A percentile compares a stretch with the other conserved stretches of the same genome.
Conservation (phyloP, 2,113 vertebrate genomes). For the Clarias gariepinus region DNA sequence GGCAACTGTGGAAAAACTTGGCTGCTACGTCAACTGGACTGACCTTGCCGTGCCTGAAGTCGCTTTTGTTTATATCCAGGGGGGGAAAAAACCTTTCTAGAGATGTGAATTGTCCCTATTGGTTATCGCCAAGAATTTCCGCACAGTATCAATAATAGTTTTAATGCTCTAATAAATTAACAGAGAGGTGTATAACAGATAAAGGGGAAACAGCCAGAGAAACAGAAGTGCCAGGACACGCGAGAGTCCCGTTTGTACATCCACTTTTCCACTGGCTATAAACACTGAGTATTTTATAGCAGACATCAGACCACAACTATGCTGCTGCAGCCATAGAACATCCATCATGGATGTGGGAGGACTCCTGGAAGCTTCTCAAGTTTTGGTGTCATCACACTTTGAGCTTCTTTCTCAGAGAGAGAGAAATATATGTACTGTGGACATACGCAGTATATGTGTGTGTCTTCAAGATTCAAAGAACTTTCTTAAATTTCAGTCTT, state of each 20-base stretch:
- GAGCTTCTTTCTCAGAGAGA: too few relatives aligned
- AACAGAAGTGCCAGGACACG: not conserved
- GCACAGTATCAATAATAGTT: not conserved
- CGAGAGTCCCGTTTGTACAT: constrained; percentile 6
- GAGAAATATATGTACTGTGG: too few relatives aligned
- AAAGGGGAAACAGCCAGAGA: not conserved
- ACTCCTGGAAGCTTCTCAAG: not conserved
- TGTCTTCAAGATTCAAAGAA: too few relatives aligned
- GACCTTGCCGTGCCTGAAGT: constrained; percentile 6
- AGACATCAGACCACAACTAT: not conserved
- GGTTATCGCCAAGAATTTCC: not conserved
- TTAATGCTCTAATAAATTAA: not conserved
- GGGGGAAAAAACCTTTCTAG: not conserved
- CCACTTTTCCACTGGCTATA: constrained; percentile 17
- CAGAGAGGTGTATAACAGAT: not conserved
- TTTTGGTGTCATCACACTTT: not conserved
- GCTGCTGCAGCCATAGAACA: constrained; percentile 7
- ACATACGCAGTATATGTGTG: not conserved
- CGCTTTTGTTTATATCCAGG: constrained; percentile 17
- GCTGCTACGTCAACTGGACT: not conserved
- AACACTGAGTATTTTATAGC: constrained; percentile 10
- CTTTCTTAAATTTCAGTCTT: too few relatives aligned
- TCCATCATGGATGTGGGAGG: not conserved
- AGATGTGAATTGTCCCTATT: not conserved
- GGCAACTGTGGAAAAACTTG: not conserved